Evolutionary conservation across 2,113 vertebrate species (phyloP).

Genomic region (Paramormyrops kingsleyae): DNA sequence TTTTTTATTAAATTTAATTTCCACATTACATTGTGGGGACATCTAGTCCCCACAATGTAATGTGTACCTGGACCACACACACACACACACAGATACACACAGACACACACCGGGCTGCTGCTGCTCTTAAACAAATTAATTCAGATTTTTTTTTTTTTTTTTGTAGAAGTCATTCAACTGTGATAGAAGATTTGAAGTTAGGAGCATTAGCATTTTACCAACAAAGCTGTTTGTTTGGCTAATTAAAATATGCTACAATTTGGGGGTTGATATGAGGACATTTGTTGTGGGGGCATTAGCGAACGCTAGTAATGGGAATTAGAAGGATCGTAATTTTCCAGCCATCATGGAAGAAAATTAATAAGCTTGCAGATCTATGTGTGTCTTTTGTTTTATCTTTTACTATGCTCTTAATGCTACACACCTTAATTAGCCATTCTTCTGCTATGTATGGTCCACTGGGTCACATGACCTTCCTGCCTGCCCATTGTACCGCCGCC

Average conservation of each 20-base stretch:
- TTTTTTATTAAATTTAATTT: no score
- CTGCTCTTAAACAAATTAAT: not conserved
- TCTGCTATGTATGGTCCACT: not conserved
- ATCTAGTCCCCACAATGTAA: not conserved
- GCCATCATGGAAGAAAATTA: not conserved
- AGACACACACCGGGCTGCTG: not conserved
- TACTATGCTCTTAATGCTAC: not conserved
- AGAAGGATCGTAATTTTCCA: not conserved
- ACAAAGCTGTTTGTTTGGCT: constrained; percentile 4
- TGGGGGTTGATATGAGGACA: not conserved
- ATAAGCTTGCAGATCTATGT: not conserved
- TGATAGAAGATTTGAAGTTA: not conserved
- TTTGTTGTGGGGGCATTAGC: constrained; percentile 3
- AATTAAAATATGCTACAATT: constrained; percentile 11
- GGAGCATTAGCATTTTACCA: not conserved
- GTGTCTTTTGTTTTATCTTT: not conserved
- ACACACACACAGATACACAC: not conserved
- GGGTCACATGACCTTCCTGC: not conserved
- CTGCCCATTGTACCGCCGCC: not conserved
- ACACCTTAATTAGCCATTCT: not conserved
- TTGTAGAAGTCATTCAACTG: not conserved
- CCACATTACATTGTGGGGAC: not conserved
- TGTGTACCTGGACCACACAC: not conserved
- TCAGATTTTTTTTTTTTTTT: not conserved
- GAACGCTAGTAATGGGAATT: not conserved